phyloP scores from a whole-genome alignment of 1,140 invertebrate species.

The Meteorus sp. region DNA sequence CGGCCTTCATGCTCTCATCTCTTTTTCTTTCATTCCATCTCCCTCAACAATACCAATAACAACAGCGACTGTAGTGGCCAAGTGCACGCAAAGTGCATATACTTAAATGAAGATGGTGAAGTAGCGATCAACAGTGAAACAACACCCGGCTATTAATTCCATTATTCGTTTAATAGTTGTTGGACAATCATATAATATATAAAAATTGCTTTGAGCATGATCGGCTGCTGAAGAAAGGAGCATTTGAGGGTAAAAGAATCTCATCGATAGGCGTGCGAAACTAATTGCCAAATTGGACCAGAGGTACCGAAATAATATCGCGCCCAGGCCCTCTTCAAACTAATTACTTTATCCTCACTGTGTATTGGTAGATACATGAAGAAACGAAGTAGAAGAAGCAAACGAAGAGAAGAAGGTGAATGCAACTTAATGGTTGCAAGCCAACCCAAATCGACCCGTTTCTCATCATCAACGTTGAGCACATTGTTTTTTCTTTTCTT shows the following conservation, averaged over 20 bases:
- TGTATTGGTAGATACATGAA: slow-evolving; percentile 26
- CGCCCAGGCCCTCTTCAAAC: slow-evolving; percentile 32
- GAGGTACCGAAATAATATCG: slow-evolving; percentile 25
- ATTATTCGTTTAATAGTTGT: too few relatives aligned
- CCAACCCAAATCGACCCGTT: slow-evolving; percentile 29
- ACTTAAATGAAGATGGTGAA: too few relatives aligned
- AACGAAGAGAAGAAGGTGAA: too few relatives aligned
- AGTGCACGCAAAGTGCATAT: too few relatives aligned
- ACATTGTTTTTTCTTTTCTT: slow-evolving; percentile 9
- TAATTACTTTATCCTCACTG: slow-evolving; percentile 48
- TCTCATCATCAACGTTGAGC: slow-evolving; percentile 22
- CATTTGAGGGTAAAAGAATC: not conserved
- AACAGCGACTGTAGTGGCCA: too few relatives aligned
- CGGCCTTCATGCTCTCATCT: slow-evolving; percentile 18
- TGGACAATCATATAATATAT: too few relatives aligned
- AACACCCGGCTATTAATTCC: too few relatives aligned
- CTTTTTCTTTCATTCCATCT: too few relatives aligned
- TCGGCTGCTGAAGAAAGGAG: not conserved
- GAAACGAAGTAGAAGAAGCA: too few relatives aligned
- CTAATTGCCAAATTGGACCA: slow-evolving; percentile 45
- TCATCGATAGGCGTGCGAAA: slow-evolving; percentile 30
- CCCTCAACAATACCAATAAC: too few relatives aligned
- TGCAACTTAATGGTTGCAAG: slow-evolving; percentile 33
- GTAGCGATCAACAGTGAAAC: too few relatives aligned
- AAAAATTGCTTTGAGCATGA: not conserved